Base-by-base conservation (phyloP, 2,888 invertebrate genomes). In the Teleiodes luculella region DNA sequence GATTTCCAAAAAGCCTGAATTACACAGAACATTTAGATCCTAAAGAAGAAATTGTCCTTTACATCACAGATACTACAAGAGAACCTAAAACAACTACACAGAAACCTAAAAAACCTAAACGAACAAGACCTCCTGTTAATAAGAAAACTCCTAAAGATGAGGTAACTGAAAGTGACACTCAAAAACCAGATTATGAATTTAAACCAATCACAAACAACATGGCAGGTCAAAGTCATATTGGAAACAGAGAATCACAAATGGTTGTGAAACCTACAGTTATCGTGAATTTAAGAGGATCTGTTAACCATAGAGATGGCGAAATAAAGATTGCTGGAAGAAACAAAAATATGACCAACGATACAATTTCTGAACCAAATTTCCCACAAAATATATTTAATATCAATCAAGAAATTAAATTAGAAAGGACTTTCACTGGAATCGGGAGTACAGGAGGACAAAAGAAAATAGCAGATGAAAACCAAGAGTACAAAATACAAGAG, bases 181-280 rank as follows among this genome's bases (percentile, higher is more conserved):
- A 60, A 8, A 52, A 41, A 20, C 55, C 59, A 52, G 67, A 69
- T 20, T 66, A 72, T 49, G 39, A 50, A 35, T 57, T 61, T 41
- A 61, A 65, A n/a, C 82, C 83, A 0, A 60, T 80, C 33, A 76
- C 72, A 24, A 87, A 89, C 52, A 76, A 70, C 28, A 82, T 90
- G 82, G 72, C 76, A 37, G 89, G 88, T 8, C 83, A 84, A 59
- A 90, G 89, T 59, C 90, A 90, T 59, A 86, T 90, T 8, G 90
- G 90, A 0, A 78, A 89, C 57, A 76, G 88, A 33, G 87, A 89
- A 65, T 78, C 85, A 1, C 89, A 90, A 70, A 86, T 85, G 36
- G 84, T 89, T 0, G 71, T 89, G 0, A 90, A 88, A 57, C 90
- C 90, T 3, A 90, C 88, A 1, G 86, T 90, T 0, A 89, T 90